Conservation (phyloP, 2,113 vertebrate genomes). For the Gymnobelideus leadbeateri region DNA sequence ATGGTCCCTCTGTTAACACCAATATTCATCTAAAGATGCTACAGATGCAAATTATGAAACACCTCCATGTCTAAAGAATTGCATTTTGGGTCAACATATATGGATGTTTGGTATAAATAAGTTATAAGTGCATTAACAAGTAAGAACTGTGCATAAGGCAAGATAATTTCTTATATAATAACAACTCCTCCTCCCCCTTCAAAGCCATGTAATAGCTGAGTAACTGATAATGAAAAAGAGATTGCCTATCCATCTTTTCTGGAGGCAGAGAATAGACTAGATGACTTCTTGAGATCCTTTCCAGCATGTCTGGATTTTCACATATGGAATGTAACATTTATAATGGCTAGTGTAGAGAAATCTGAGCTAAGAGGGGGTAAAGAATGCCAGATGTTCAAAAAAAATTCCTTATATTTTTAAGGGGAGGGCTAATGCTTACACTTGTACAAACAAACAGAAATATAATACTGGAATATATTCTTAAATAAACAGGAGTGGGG, state of each 20-base stretch:
- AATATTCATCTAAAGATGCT: neutral
- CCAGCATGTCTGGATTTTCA: neutral
- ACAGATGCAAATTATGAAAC: neutral
- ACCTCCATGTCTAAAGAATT: neutral
- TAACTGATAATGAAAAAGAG: constrained; percentile 17
- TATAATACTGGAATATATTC: constrained; percentile 18
- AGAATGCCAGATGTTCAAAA: constrained; percentile 6
- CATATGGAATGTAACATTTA: neutral
- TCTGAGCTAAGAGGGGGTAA: constrained; percentile 4
- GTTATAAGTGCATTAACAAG: neutral
- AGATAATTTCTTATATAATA: neutral
- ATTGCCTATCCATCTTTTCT: neutral
- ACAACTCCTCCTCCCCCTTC: no score
- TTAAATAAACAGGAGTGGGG: constrained; percentile 43
- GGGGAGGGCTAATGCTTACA: constrained; percentile 19
- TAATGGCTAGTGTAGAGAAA: neutral
- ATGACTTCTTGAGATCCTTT: neutral
- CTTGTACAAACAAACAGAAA: constrained; percentile 22
- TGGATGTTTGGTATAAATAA: neutral
- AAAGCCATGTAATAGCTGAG: neutral
- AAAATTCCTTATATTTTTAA: neutral
- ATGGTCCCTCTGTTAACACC: neutral
- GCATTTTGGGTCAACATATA: neutral
- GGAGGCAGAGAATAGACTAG: neutral
- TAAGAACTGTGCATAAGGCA: neutral